Conservation (phyloP, 2,888 invertebrate genomes). For the Cephus runcator region DNA sequence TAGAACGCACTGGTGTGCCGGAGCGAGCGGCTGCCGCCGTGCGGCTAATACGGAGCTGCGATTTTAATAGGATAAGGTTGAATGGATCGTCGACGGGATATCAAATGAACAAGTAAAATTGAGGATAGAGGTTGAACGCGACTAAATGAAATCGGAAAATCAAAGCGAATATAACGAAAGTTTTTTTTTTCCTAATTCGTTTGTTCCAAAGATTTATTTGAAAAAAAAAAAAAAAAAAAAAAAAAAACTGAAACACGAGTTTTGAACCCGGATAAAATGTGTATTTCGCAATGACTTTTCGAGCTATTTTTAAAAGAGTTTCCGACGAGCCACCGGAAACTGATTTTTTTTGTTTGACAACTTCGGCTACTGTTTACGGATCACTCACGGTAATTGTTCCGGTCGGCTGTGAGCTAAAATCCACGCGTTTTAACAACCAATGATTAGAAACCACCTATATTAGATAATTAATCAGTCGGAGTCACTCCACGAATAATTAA, state of each 20-base stretch:
- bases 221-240: no score
- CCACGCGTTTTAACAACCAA: fast-evolving
- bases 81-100: not conserved
- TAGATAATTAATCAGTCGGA: not conserved
- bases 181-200: not conserved
- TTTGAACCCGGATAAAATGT: no score
- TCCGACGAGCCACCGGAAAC: not conserved
- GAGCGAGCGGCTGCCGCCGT: not conserved
- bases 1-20: not conserved
- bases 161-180: not conserved
- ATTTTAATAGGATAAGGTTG: not conserved
- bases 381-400: not conserved
- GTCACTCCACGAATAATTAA: not conserved
- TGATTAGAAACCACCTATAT: not conserved
- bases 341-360: not conserved
- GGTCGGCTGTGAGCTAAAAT: not conserved
- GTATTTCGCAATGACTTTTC: not conserved
- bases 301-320: not conserved
- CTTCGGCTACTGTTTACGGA: not conserved
- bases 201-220: not conserved
- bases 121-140: not conserved
- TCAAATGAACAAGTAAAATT: not conserved
- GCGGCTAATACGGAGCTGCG: not conserved
- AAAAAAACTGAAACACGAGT: no score
- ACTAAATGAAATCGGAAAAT: not conserved